Base-by-base conservation (phyloP, 2,797 vertebrate species). In the Pogoniulus pusillus region DNA sequence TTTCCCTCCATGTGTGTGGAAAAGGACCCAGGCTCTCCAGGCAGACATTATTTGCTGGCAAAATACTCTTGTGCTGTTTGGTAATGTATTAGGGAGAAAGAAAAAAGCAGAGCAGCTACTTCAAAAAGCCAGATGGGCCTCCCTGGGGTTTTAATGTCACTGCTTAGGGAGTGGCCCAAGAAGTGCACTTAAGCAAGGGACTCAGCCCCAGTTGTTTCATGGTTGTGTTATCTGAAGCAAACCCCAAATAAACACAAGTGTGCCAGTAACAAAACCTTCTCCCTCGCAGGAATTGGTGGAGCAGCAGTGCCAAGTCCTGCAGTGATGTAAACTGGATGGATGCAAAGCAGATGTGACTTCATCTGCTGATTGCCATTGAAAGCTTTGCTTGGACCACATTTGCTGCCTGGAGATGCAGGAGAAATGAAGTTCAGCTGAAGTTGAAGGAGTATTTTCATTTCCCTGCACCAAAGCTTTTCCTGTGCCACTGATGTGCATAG, bases 311-410 rank as follows among this genome's bases (percentile, higher is more conserved):
- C 96, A 97, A 97, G 91, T 96, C 97, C 89, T 97, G 85, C 87
- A 82, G 89, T 93, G 92, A 97, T 97, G 93, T 97, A 97, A 96
- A 96, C 84, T 78, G 95, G 53, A 84, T 92, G 95, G 93, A 98
- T 97, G 96, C 91, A 96, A 97, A 97, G 96, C 97, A 98, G 97
- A 98, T 98, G 97, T 97, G 97, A 95, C 94, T 97, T 97, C 94
- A 95, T 96, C 94, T 95, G 93, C 79, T 94, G 89, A 81, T 95
- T 97, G 84, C 87, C 95, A 97, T 70, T 95, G 91, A 96, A 97
- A 96, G 87, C 89, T 95, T 97, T 95, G 90, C 70, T 96, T 94
- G 93, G 90, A 97, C 91, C 84, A 82, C 93, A n/a, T 93, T 95
- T 93, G 93, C 59, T 82, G 82, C 83, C 91, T 83, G 77, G 75